Percentiles rank a stretch among this genome's conserved stretches.
Conservation (phyloP, 1,140 invertebrate genomes). For the Drosophila yakuba region DNA sequence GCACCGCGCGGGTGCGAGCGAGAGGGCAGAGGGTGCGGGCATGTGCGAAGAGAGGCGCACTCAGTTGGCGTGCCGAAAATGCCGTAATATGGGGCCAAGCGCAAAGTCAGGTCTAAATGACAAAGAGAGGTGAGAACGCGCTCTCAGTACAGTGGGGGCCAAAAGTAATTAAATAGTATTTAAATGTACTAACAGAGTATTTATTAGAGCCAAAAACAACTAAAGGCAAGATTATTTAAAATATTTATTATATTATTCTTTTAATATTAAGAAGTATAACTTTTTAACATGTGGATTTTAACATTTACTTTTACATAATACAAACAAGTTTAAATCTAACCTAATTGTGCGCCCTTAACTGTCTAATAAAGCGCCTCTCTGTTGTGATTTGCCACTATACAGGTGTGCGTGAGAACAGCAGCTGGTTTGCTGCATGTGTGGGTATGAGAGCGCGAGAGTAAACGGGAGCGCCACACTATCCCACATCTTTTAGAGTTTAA, state of each 20-base stretch:
- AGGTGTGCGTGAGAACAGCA: constrained; percentile 47
- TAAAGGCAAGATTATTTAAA: too few species aligned
- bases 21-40: background rate
- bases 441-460: constrained; percentile 2
- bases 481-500: constrained; percentile 23
- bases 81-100: constrained; percentile 37
- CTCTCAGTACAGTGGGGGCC: constrained; percentile 12
- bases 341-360: constrained; percentile 8
- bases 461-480: constrained; percentile 33
- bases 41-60: constrained; percentile 4
- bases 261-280: too few species aligned
- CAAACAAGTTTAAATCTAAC: background rate
- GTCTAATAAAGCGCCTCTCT: constrained; percentile 23
- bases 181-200: too few species aligned
- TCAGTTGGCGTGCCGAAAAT: constrained; percentile 34
- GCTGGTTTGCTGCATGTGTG: constrained; percentile 24
- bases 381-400: constrained; percentile 31
- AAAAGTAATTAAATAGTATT: too few species aligned
- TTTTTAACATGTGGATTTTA: background rate
- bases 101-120: constrained; percentile 38
- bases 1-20: constrained; percentile 10
- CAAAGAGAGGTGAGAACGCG: constrained; percentile 11
- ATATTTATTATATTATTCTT: too few species aligned
- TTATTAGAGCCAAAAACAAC: too few species aligned
- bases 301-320: background rate